Percentiles rank a stretch among this genome's conserved stretches.
Conservation (phyloP, 2,888 invertebrate genomes). For the Monopis laevigella region DNA sequence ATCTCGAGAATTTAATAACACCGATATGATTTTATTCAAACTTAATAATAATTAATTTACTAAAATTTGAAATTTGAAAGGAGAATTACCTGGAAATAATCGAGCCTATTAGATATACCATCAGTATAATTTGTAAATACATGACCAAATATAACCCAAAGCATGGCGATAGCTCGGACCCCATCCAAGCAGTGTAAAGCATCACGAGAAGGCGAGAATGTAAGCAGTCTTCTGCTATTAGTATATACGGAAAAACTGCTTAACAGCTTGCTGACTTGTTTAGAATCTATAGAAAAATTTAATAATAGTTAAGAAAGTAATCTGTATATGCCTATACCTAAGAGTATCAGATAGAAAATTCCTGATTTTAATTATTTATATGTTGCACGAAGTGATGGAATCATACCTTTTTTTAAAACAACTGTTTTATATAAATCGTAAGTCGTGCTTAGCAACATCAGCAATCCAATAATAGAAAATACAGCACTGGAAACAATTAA, state of each 20-base stretch:
- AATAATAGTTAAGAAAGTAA: too few relatives aligned
- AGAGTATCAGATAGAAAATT: background rate
- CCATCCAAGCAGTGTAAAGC: conserved; percentile 54
- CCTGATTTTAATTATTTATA: background rate
- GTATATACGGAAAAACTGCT: conserved; percentile 24
- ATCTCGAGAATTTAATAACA: background rate
- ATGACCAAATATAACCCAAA: conserved; percentile 58
- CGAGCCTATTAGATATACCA: conserved; percentile 23
- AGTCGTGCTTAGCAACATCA: background rate
- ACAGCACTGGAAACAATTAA: conserved; percentile 3
- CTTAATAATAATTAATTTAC: too few relatives aligned
- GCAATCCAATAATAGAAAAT: background rate
- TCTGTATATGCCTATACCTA: too few relatives aligned
- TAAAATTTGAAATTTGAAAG: too few relatives aligned
- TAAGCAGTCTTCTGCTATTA: conserved; percentile 38
- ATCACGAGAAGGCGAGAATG: conserved; percentile 33
- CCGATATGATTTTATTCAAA: background rate
- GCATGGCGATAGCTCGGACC: conserved; percentile 50
- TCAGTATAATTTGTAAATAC: conserved; percentile 27
- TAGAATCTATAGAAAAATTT: background rate
- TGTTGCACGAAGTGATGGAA: conserved; percentile 1
- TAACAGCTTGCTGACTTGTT: conserved; percentile 15
- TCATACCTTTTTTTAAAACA: conserved; percentile 2
- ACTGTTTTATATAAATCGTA: conserved; percentile 6
- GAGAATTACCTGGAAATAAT: background rate